A percentile compares a stretch with the other conserved stretches of the same genome.
Evolutionary conservation across 2,113 vertebrate species (phyloP).

Genomic region (Garra rufa): DNA sequence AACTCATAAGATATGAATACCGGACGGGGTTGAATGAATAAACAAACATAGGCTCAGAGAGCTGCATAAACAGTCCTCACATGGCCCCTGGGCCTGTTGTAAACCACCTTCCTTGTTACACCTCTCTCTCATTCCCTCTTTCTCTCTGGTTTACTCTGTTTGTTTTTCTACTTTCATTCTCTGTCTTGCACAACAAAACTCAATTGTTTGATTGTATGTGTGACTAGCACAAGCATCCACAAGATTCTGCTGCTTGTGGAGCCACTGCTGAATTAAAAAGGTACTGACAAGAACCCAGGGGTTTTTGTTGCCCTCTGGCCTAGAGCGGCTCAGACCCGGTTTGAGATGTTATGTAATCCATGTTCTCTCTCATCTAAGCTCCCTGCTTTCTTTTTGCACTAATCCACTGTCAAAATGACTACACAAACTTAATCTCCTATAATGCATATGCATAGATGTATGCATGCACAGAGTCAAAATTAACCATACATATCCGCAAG

Average conservation of each 20-base stretch:
- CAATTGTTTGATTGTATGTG: constrained; percentile 59
- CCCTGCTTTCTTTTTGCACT: constrained; percentile 9
- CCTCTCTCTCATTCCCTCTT: constrained; percentile 23
- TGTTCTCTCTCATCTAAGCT: constrained; percentile 23
- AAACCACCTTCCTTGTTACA: constrained; percentile 64
- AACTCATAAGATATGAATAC: constrained; percentile 34
- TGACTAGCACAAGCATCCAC: constrained; percentile 59
- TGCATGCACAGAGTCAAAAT: neutral
- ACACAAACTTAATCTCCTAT: neutral
- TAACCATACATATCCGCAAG: neutral
- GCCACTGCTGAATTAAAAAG: constrained; percentile 26
- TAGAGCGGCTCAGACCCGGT: neutral
- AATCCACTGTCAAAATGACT: neutral
- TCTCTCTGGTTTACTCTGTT: neutral
- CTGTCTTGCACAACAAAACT: constrained; percentile 55
- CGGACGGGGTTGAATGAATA: constrained; percentile 48
- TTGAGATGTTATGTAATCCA: constrained; percentile 27
- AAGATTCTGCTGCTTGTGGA: constrained; percentile 21
- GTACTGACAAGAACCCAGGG: constrained; percentile 1
- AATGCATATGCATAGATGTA: neutral
- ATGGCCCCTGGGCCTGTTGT: constrained; percentile 58
- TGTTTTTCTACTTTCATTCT: neutral
- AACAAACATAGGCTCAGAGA: constrained; percentile 53
- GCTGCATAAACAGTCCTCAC: constrained; percentile 63
- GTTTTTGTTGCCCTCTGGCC: constrained; percentile 19